Evolutionary conservation across 2,888 invertebrate species (phyloP), one percentile per base, ranked within the genome.

Genomic region (Campoletis raptor): DNA sequence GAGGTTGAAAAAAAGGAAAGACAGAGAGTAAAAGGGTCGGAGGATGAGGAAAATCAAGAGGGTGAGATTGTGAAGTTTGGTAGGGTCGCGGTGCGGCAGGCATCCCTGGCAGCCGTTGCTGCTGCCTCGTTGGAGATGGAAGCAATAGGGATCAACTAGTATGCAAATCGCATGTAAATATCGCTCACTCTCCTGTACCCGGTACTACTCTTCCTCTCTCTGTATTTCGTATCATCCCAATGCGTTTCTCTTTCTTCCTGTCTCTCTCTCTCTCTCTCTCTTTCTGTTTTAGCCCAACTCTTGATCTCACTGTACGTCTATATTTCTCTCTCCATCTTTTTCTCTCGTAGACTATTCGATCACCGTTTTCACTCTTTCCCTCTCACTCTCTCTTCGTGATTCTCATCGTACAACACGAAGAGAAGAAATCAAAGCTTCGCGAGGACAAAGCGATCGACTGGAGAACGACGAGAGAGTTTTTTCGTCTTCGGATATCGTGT

Each of bases 111-210:
- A 90, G 92, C 92, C 92, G 92, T 83, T 85, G 89, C 92, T 92
- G 91, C 91, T 91, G 93, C 91, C 92, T 94, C 92, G 93, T 93
- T 93, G 92, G 93, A 94, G 93, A 94, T 94, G 94, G 94, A 94
- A 94, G 94, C 94, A 94, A 94, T 94, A 94, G 94, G 94, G 94
- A 94, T 94, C 94, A 94, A 94, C 94, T 94, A 94, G 94, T 94
- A 94, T 94, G 94, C 94, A 94, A 94, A 94, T 94, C 92, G 92
- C 92, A 94, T 94, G 94, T 94, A 94, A 94, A 94, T 94, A 94
- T 94, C 93, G 92, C 92, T 93, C 94, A 93, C 93, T 94, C 94
- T 93, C 92, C 92, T 90, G 90, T 90, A 87, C 77, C 82, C 85
- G 84, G 81, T 89, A 89, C 90, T 86, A 88, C 91, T 91, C 91